Percentiles rank a stretch among this genome's conserved stretches.
Evolutionary conservation across 53 echinoderm and acorn worm genomes (phyloP).

Genomic region (Zoroaster sp.): DNA sequence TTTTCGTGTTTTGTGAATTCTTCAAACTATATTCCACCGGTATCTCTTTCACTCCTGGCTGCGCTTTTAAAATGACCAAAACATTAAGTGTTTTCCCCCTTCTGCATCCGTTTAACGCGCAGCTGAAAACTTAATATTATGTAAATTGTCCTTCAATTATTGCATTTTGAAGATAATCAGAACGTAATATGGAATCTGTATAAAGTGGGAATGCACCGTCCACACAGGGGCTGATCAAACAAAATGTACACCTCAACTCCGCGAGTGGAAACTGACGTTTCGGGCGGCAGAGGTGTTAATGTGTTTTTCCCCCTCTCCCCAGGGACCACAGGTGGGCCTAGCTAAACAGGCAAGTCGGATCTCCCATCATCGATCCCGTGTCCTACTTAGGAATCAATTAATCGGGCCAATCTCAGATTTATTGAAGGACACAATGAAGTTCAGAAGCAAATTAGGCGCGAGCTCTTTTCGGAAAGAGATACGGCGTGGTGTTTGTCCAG

Average conservation of each 20-base stretch:
- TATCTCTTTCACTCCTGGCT: no score
- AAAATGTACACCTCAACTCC: neutral
- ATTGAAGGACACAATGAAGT: constrained; percentile 10
- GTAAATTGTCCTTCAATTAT: neutral
- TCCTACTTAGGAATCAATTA: constrained; percentile 55
- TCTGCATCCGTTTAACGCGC: neutral
- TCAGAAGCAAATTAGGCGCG: constrained; percentile 20
- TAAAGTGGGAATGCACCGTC: neutral
- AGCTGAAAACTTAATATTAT: neutral
- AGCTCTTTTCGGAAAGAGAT: neutral
- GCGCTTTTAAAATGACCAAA: no score
- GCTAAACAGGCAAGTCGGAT: neutral
- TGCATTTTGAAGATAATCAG: constrained; percentile 3
- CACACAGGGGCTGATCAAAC: neutral
- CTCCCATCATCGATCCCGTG: neutral
- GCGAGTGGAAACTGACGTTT: neutral
- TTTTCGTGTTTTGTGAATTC: no score
- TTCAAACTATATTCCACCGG: no score
- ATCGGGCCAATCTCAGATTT: constrained; percentile 38
- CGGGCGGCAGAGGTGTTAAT: neutral
- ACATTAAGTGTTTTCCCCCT: neutral
- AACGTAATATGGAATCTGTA: neutral
- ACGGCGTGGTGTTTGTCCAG: constrained; percentile 32
- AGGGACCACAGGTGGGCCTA: constrained; percentile 38
- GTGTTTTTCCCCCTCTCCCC: neutral